Base-by-base conservation (phyloP, 2,797 vertebrate species). In the Gephyroberyx darwinii region DNA sequence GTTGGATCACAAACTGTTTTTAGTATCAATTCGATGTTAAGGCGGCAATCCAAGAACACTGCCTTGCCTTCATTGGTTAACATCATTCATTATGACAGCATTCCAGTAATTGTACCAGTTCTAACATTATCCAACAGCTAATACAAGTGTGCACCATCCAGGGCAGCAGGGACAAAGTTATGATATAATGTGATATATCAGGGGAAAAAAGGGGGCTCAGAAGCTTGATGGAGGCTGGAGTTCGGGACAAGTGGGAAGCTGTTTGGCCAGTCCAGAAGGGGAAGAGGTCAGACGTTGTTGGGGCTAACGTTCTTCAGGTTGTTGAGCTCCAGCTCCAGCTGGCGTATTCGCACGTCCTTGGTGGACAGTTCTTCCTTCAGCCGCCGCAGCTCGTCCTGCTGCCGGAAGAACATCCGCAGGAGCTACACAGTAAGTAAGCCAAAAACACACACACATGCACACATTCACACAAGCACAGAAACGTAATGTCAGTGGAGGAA, bases 341-440 rank as follows among this genome's bases (percentile, higher is more conserved):
- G 98, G 51, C 96, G 95, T 89, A 99, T 95, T 77, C 91, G 93
- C 81, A 99, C 89, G 74, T 99, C 98, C 81, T 96, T 98, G 85
- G 96, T 96, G 1, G 92, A 84, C 65, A 99, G 93, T 85, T 98
- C 96, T 0, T 97, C 96, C 75, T 97, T 99, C 90, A 99, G 86
- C 74, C 96, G 89, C 65, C 97, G 95, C 83, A 99, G 92, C 92
- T 99, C 97, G 0, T 98, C 98, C 90, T 99, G 97, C 93, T 99
- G 98, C 59, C 96, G 94, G 93, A 98, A 99, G 92, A 99, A 99
- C 97, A 99, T 95, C 85, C 96, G 95, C 64, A 99, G 94, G 77
- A 99, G 95, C 98, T 99, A 70, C 17, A 64, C 31, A 60, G 51
- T 26, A 26, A 16, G 59, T 52, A 55, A 75, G 13, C 47, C 8